Conservation (phyloP, 2,113 vertebrate genomes). For the Larimichthys polyactis region DNA sequence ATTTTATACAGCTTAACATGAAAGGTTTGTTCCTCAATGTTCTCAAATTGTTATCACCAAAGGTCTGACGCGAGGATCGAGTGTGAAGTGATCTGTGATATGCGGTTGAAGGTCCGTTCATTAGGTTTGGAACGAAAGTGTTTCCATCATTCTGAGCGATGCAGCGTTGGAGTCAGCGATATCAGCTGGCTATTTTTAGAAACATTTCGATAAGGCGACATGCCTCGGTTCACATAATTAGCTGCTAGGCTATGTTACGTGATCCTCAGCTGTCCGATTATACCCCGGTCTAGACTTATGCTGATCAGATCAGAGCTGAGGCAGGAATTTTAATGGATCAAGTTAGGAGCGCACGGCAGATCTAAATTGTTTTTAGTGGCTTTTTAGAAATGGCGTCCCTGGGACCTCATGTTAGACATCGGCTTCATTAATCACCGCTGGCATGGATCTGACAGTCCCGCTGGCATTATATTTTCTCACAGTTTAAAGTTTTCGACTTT, state of each 20-base stretch:
- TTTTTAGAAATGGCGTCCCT: constrained; percentile 62
- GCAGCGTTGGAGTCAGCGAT: constrained; percentile 41
- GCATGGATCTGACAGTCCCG: constrained; percentile 41
- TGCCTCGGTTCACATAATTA: constrained; percentile 79
- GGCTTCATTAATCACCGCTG: constrained; percentile 69
- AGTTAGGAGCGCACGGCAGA: constrained; percentile 43
- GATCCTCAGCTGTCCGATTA: constrained; percentile 69
- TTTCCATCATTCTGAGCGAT: constrained; percentile 55
- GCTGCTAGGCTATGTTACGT: constrained; percentile 73
- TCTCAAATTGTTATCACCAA: constrained; percentile 1
- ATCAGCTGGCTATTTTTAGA: constrained; percentile 72
- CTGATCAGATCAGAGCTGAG: constrained; percentile 70
- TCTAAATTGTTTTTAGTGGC: constrained; percentile 58
- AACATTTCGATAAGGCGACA: constrained; percentile 73
- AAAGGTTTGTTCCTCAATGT: not conserved
- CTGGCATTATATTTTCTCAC: constrained; percentile 66
- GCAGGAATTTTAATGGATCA: constrained; percentile 75
- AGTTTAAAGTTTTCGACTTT: constrained; percentile 36
- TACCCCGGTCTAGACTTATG: constrained; percentile 69
- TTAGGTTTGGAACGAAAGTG: constrained; percentile 59
- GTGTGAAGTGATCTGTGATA: constrained; percentile 54
- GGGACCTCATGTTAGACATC: constrained; percentile 58
- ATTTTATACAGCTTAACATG: not conserved
- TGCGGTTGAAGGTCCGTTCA: constrained; percentile 33
- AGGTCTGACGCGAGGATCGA: constrained; percentile 1